Conservation (phyloP, 2,113 vertebrate genomes). For the Chinchilla lanigera region DNA sequence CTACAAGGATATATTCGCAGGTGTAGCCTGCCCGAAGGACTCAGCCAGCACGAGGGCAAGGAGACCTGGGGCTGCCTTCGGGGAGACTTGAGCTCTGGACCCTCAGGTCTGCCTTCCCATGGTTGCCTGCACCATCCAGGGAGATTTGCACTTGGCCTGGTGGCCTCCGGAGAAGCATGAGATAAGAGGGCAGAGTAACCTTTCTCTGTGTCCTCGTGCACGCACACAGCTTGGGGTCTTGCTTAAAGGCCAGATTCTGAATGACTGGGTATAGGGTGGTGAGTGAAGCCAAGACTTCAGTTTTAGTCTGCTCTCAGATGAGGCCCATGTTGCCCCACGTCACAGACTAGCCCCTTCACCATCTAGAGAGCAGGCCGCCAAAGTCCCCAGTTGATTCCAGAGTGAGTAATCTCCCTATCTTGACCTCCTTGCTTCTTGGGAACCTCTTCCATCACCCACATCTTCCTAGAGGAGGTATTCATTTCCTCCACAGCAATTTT, state of each 20-base stretch:
- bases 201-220: not conserved
- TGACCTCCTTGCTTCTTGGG: not conserved
- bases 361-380: not conserved
- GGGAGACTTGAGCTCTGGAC: not conserved
- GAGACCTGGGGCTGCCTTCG: not conserved
- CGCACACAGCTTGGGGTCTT: not conserved
- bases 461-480: not conserved
- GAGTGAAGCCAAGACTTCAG: not conserved
- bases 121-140: not conserved
- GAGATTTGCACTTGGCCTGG: rapidly evolving
- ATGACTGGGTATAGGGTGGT: not conserved
- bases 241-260: not conserved
- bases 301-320: not conserved
- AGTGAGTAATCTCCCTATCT: not conserved
- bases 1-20: not conserved
- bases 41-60: not conserved
- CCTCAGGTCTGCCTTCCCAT: not conserved
- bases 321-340: not conserved
- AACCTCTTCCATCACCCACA: not conserved
- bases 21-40: not conserved
- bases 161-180: not conserved
- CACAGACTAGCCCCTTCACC: not conserved
- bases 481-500: not conserved
- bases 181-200: not conserved
- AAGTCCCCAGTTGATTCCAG: not conserved